phyloP scores from a whole-genome alignment of 2,888 invertebrate species.

The Lissocephala sabroskyi region DNA sequence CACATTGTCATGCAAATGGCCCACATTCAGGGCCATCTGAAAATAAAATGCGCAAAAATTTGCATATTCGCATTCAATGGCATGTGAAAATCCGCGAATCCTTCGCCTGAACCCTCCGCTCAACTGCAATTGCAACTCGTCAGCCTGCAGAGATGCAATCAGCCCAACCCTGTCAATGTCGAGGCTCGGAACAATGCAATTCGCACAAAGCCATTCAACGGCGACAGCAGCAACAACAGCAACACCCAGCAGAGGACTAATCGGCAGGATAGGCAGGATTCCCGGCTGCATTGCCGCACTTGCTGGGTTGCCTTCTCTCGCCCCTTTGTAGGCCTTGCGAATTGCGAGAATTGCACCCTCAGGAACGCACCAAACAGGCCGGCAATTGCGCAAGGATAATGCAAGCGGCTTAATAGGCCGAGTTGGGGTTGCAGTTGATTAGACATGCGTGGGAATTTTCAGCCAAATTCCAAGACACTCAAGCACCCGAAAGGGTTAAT shows the following conservation, averaged over 20 bases:
- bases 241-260: conserved; percentile 27
- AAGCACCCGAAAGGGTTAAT: too few relatives aligned
- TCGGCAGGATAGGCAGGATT: conserved; percentile 11
- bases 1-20: too few relatives aligned
- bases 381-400: conserved; percentile 43
- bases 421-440: conserved; percentile 1
- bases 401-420: conserved; percentile 25
- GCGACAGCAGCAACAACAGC: conserved; percentile 14
- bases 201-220: too few relatives aligned
- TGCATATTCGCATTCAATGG: too few relatives aligned
- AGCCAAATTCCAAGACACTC: conserved; percentile 31
- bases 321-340: conserved; percentile 14
- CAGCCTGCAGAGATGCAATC: too few relatives aligned
- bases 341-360: conserved; percentile 39
- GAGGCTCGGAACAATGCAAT: conserved; percentile 13
- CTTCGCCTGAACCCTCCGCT: too few relatives aligned
- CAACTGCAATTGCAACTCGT: too few relatives aligned
- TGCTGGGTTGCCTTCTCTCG: conserved; percentile 22
- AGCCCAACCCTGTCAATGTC: too few relatives aligned
- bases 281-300: conserved; percentile 22
- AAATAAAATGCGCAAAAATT: too few relatives aligned
- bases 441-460: conserved; percentile 32
- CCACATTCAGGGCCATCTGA: too few relatives aligned
- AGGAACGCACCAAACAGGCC: conserved; percentile 10
- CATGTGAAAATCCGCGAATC: too few relatives aligned